Evolutionary conservation across 2,797 vertebrate species (phyloP), one percentile per base, ranked within the genome.

Genomic region (Pseudopleuronectes americanus): DNA sequence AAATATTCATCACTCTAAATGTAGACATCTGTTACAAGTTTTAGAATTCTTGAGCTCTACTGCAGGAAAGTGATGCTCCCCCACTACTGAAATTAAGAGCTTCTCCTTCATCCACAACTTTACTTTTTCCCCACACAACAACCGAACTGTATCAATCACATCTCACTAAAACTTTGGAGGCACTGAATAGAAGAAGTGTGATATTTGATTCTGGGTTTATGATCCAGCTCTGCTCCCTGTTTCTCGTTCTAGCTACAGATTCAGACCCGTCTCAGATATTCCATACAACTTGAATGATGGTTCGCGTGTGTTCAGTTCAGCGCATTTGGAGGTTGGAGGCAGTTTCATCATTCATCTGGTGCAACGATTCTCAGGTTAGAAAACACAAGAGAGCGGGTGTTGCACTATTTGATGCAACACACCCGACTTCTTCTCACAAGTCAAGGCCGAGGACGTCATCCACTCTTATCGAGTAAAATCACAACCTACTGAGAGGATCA

Each of bases 331-430:
- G 12, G 4, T 19, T 19, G 6, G 23, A 23, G 38, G 45, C 1
- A 12, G 62, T 76, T 77, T 79, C 68, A 76, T 84, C 58, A 77
- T 48, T 67, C 47, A 41, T 33, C 23, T 57, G 8, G 23, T 24
- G 54, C 45, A 76, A 52, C 28, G 2, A 63, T 45, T 66, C 71
- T 71, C 24, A 64, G 17, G 60, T 36, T 36, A 63, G 24, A 33
- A 26, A 52, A 66, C 14, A 38, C n/a, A 51, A 51, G 24, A 59
- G 57, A 76, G 70, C 9, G 77, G 47, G 51, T 68, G 17, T 60
- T 83, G 26, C 59, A 74, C 22, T 38, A 58, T 76, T 75, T 76
- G 57, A 84, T 77, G 60, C 62, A 80, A 76, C 57, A 53, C 45
- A 43, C 71, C n/a, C 65, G 57, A 36, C 16, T 45, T 19, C 16